A percentile compares a stretch with the other conserved stretches of the same genome.
Evolutionary conservation across 2,113 vertebrate genomes (phyloP).

Genomic region (Mormyrus lacerda): DNA sequence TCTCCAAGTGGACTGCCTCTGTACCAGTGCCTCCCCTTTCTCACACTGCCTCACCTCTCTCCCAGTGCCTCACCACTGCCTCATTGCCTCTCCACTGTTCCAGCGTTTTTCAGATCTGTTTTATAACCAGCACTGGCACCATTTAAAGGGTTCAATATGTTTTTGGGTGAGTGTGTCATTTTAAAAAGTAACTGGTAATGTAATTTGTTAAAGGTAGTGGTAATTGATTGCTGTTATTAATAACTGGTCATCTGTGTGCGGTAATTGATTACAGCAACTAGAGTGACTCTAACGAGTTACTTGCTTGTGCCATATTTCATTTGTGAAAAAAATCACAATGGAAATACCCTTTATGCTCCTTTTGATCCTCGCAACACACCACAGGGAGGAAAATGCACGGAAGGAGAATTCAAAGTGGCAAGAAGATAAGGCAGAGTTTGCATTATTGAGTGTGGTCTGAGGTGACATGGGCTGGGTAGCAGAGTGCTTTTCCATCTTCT

Average conservation of each 20-base stretch:
- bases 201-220: background rate
- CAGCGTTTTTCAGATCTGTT: background rate
- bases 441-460: conserved; percentile 8
- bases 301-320: background rate
- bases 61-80: background rate
- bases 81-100: background rate
- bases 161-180: background rate
- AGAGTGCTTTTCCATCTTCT: conserved; percentile 10
- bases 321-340: background rate
- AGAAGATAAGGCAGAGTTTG: conserved; percentile 7
- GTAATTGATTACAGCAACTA: background rate
- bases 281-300: background rate
- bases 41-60: background rate
- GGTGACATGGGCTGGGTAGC: background rate
- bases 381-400: background rate
- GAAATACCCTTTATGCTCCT: background rate
- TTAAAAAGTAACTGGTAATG: background rate
- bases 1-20: background rate
- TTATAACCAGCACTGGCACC: background rate
- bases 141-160: background rate
- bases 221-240: background rate
- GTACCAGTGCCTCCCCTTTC: background rate
- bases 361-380: background rate
- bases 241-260: background rate
- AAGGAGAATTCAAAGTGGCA: background rate